phyloP scores from a whole-genome alignment of 2,113 vertebrate species.

The Thermophis baileyi region DNA sequence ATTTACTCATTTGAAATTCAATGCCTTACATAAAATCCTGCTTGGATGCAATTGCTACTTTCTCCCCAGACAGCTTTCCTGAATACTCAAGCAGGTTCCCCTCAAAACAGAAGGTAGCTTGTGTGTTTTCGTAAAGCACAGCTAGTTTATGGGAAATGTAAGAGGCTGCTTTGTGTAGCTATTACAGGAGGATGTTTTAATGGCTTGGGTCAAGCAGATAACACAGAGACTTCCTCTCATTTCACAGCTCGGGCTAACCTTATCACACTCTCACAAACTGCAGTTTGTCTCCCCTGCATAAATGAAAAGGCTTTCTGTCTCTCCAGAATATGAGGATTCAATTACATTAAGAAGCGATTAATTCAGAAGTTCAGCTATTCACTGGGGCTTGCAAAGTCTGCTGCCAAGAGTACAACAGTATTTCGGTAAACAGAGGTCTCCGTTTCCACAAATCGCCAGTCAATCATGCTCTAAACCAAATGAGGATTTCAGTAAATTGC shows the following conservation, averaged over 20 bases:
- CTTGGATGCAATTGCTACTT: background rate
- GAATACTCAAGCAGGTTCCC: background rate
- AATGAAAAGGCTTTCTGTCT: slow-evolving; percentile 54
- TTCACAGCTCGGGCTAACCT: slow-evolving; percentile 55
- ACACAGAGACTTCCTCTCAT: slow-evolving; percentile 44
- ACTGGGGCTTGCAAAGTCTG: slow-evolving; percentile 19
- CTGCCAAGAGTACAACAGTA: slow-evolving; percentile 23
- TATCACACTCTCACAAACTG: slow-evolving; percentile 46
- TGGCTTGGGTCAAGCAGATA: slow-evolving; percentile 37
- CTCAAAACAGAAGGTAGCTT: background rate
- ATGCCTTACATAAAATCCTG: background rate
- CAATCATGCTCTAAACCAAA: background rate
- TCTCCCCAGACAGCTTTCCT: background rate
- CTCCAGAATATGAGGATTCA: slow-evolving; percentile 47
- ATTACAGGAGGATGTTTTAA: slow-evolving; percentile 25
- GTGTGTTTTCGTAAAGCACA: background rate
- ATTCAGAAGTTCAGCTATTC: slow-evolving; percentile 46
- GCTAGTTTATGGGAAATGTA: slow-evolving; percentile 4
- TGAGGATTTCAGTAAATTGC: background rate
- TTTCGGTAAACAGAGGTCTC: slow-evolving; percentile 21
- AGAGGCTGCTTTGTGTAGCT: slow-evolving; percentile 27
- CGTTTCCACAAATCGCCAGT: slow-evolving; percentile 24
- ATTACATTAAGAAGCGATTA: slow-evolving; percentile 42
- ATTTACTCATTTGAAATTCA: background rate
- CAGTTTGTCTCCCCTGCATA: slow-evolving; percentile 41